Evolutionary conservation across 2,113 vertebrate genomes (phyloP).

Genomic region (Caracal caracal): DNA sequence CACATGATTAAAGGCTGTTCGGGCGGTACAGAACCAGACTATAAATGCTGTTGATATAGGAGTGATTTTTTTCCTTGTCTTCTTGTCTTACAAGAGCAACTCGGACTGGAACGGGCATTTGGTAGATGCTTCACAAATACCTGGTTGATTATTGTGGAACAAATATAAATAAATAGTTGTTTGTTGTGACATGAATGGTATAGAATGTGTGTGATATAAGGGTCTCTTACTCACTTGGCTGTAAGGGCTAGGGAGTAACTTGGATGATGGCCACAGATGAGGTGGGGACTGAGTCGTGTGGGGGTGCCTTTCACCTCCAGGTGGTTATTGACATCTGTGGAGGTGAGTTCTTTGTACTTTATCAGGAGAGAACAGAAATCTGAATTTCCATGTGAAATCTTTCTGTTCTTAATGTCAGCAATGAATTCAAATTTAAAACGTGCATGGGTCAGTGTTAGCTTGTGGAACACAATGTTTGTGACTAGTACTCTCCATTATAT

Average conservation of each 20-base stretch:
- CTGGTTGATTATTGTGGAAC: neutral
- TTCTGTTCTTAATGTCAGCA: neutral
- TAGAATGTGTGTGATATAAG: neutral
- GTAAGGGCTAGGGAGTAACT: neutral
- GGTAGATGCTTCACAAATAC: neutral
- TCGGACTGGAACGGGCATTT: neutral
- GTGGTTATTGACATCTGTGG: neutral
- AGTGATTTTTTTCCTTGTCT: neutral
- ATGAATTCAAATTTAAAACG: neutral
- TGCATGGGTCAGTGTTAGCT: neutral
- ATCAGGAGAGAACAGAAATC: neutral
- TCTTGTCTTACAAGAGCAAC: neutral
- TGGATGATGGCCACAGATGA: no score
- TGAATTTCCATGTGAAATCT: neutral
- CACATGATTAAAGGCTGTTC: neutral
- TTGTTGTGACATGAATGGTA: neutral
- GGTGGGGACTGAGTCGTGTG: neutral
- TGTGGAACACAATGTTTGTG: neutral
- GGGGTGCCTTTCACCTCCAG: neutral
- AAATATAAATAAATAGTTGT: neutral
- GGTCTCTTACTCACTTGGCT: neutral
- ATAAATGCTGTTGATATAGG: neutral
- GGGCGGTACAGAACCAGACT: neutral
- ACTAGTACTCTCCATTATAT: neutral
- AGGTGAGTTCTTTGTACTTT: neutral